A percentile compares a stretch with the other conserved stretches of the same genome.
phyloP scores from a whole-genome alignment of 2,888 invertebrate species.

The Dolichopus griseipennis region DNA sequence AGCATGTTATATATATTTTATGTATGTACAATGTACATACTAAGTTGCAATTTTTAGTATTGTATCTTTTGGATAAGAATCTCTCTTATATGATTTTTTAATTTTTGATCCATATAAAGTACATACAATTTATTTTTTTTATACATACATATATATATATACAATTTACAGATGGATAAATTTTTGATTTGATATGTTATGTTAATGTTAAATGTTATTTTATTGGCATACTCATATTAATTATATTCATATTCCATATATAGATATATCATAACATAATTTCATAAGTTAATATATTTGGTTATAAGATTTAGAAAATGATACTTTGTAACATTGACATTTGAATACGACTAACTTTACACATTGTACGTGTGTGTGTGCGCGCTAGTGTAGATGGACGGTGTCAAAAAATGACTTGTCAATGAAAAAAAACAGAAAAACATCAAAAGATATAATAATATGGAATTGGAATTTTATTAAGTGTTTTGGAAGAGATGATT shows the following conservation, averaged over 20 bases:
- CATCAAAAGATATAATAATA: too few species aligned
- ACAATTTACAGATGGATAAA: not conserved
- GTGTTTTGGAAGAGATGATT: not conserved
- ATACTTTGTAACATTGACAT: constrained; percentile 1
- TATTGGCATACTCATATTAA: too few species aligned
- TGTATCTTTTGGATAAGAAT: too few species aligned
- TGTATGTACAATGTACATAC: too few species aligned
- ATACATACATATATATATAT: not conserved
- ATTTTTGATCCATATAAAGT: not conserved
- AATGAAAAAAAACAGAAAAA: not conserved
- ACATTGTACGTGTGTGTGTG: too few species aligned
- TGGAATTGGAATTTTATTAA: not conserved
- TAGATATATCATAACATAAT: too few species aligned
- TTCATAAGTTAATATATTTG: not conserved
- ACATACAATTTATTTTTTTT: not conserved
- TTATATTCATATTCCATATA: too few species aligned
- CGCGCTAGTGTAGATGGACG: too few species aligned
- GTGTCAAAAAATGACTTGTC: not conserved
- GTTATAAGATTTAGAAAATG: not conserved
- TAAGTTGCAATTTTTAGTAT: too few species aligned
- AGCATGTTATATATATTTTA: too few species aligned
- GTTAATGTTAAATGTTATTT: too few species aligned
- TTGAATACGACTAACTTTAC: not conserved
- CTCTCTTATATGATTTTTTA: too few species aligned
- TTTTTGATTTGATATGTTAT: not conserved